These are phyloP conservation scores for Carduelis carduelis DNA, from an alignment of 2,797 vertebrate genomes.

Conservation along the genomic window DNA sequence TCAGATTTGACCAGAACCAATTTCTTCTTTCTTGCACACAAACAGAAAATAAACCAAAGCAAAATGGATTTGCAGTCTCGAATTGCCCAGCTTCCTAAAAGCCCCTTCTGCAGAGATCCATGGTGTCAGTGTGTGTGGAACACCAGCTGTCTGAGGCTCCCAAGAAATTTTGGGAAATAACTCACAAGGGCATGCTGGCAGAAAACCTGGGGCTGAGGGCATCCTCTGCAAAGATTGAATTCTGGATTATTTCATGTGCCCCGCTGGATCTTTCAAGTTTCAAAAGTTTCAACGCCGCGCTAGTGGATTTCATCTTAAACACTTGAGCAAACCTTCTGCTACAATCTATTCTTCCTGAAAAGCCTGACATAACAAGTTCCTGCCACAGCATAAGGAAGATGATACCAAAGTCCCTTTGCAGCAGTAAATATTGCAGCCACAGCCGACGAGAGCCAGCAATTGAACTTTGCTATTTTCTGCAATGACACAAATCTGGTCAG, in stretches of 20 bases:
- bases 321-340: not conserved
- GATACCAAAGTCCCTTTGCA: not conserved
- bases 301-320: not conserved
- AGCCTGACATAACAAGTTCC: not conserved
- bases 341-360: not conserved
- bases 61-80: not conserved
- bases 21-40: not conserved
- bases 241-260: not conserved
- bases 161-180: not conserved
- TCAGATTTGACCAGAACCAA: not conserved
- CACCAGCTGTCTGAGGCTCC: not conserved
- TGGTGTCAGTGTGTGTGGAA: not conserved
- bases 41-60: not conserved
- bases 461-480: not conserved
- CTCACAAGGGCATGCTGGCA: not conserved
- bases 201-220: not conserved
- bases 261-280: not conserved
- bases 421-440: not conserved
- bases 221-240: not conserved
- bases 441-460: not conserved
- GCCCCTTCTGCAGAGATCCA: not conserved
- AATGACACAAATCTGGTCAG: not conserved
- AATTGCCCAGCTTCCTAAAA: not conserved
- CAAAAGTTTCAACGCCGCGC: fast-evolving
- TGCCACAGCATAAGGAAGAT: not conserved